Evolutionary conservation across 2,113 vertebrate genomes (phyloP).

Genomic region (Austrofundulus limnaeus): DNA sequence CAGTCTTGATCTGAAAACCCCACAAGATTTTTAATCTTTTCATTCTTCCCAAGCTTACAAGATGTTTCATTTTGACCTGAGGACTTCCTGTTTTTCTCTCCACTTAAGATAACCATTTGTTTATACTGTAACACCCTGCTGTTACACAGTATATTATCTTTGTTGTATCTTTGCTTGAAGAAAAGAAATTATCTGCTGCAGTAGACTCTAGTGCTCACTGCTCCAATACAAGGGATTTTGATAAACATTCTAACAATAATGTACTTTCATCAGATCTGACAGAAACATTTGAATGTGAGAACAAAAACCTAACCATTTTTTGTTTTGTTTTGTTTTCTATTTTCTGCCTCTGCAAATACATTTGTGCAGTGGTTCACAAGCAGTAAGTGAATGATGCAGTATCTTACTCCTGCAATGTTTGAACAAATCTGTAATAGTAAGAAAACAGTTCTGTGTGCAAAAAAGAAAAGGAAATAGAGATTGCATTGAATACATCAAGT

Average conservation of each 20-base stretch:
- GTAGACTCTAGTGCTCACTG: too few relatives aligned
- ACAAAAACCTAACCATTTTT: conserved; percentile 16
- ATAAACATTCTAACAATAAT: conserved; percentile 25
- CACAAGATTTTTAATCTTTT: background rate
- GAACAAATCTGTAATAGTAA: conserved; percentile 16
- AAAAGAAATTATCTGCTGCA: too few relatives aligned
- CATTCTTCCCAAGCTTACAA: background rate
- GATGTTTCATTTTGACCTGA: background rate
- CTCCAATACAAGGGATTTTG: conserved; percentile 19
- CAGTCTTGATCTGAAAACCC: background rate
- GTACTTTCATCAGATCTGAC: conserved; percentile 8
- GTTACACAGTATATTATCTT: too few relatives aligned
- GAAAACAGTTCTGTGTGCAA: conserved; percentile 10
- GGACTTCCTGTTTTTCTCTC: background rate
- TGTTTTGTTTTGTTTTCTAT: conserved; percentile 22
- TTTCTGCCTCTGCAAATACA: conserved; percentile 36
- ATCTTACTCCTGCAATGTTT: conserved; percentile 2
- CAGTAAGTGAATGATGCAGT: conserved; percentile 7
- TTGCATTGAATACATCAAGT: conserved; percentile 39
- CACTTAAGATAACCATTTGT: too few relatives aligned
- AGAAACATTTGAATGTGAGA: conserved; percentile 13
- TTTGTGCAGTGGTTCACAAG: conserved; percentile 18
- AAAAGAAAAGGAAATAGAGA: conserved; percentile 5
- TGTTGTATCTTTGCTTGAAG: too few relatives aligned
- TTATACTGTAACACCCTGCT: too few relatives aligned